phyloP scores from a whole-genome alignment of 2,797 vertebrate genomes.

The Rhinella marina region DNA sequence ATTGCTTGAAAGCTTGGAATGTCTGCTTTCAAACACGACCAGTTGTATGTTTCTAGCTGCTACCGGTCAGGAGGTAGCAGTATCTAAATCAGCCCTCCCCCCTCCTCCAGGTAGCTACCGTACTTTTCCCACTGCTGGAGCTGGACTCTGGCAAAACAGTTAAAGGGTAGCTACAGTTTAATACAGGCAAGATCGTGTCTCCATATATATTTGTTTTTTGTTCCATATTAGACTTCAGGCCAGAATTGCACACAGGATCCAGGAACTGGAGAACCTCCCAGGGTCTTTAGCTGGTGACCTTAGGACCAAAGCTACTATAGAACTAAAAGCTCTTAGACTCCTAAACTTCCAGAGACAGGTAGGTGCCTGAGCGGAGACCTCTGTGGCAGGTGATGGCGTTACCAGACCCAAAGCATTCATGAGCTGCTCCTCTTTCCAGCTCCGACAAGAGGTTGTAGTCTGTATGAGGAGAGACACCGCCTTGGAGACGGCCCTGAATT shows the following conservation, averaged over 20 bases:
- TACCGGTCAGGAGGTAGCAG: no score
- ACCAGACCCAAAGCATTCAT: neutral
- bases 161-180: no score
- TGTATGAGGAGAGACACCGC: constrained; percentile 97
- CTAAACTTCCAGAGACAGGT: constrained; percentile 98
- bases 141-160: no score
- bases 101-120: no score
- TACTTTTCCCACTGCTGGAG: no score
- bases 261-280: constrained; percentile 94
- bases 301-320: constrained; percentile 94
- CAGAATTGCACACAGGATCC: constrained; percentile 93
- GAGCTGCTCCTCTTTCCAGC: constrained; percentile 69
- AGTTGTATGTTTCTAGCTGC: no score
- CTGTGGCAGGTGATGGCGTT: neutral
- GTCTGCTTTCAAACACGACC: no score
- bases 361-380: neutral
- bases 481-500: constrained; percentile 92
- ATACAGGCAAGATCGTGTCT: no score
- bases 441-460: constrained; percentile 96
- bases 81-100: no score
- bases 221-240: constrained; percentile 82
- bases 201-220: neutral
- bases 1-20: no score
- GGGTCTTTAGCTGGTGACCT: constrained; percentile 93
- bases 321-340: constrained; percentile 92